Evolutionary conservation across 2,113 vertebrate genomes (phyloP), one percentile per base, ranked within the genome.

Genomic region (Rhinogobius similis): DNA sequence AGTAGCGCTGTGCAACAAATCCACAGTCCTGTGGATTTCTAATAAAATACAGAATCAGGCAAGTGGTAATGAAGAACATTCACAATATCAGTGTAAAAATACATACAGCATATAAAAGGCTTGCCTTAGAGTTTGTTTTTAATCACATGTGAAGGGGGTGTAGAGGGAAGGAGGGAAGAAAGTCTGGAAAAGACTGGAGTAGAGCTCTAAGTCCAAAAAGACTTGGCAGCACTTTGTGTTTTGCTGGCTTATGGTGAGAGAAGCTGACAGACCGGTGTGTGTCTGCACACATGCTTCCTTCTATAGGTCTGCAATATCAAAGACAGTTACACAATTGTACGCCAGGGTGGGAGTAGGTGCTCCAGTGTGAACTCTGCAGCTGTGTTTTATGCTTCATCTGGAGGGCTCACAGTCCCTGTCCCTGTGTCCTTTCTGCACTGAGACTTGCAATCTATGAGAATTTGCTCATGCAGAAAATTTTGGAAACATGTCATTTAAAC

Each of bases 101-200:
- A 73, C 75, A 77, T 78, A 77, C 73, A 79, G 77, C 80, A 58
- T 61, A 61, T 36, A 61, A 61, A 61, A 61, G 29, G 27, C 58
- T 20, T 61, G 58, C 27, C 20, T 36, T n/a, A 26, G 58, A 61
- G 58, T 61, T 61, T 36, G 26, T 27, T 29, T 58, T 18, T 61
- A 61, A 61, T 61, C 58, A 61, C 58, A 61, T 63, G 50, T 77
- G 72, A 82, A 80, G 70, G 68, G 72, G 80, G 76, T 81, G 76
- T 46, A 79, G 72, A 84, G 53, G 50, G 32, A 16, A 64, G 68
- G 64, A 81, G 78, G 75, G 67, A 74, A 62, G 73, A 14, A 46
- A 66, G 77, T 85, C 82, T 90, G 87, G 85, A 92, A 91, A 90
- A 90, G 85, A 88, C 73, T 80, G 85, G 76, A 68, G 68, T 84